Evolutionary conservation across 2,113 vertebrate species (phyloP).

Genomic region (Naja naja): DNA sequence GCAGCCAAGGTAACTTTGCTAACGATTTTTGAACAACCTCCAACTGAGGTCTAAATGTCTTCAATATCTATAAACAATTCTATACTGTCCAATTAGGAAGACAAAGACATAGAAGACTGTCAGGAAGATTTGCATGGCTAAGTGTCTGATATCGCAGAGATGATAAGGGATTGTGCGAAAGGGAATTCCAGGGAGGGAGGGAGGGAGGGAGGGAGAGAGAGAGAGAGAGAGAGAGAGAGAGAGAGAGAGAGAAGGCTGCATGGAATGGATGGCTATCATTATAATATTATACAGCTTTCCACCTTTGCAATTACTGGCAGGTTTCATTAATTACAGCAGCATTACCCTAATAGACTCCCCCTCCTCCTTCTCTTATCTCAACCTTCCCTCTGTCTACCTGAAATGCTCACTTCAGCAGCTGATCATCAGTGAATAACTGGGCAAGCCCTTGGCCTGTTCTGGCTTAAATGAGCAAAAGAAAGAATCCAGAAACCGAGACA

Average conservation of each 20-base stretch:
- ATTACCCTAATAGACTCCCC: slow-evolving; percentile 80
- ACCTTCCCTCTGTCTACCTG: slow-evolving; percentile 77
- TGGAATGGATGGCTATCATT: slow-evolving; percentile 97
- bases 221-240: slow-evolving; percentile 40
- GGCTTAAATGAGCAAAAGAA: slow-evolving; percentile 44
- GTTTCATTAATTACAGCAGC: slow-evolving; percentile 94
- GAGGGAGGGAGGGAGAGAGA: slow-evolving; percentile 40
- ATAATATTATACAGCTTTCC: slow-evolving; percentile 86
- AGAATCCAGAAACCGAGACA: slow-evolving; percentile 43
- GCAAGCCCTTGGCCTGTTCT: slow-evolving; percentile 64
- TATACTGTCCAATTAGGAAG: slow-evolving; percentile 98
- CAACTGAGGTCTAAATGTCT: slow-evolving; percentile 95
- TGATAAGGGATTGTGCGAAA: slow-evolving; percentile 77
- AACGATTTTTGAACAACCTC: slow-evolving; percentile 97
- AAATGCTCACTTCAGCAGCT: slow-evolving; percentile 73
- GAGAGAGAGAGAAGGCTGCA: slow-evolving; percentile 20
- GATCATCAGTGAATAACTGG: slow-evolving; percentile 78
- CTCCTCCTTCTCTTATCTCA: slow-evolving; percentile 73
- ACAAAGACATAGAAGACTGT: slow-evolving; percentile 96
- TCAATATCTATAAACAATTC: slow-evolving; percentile 98
- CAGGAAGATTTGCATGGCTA: slow-evolving; percentile 98
- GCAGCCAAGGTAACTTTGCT: slow-evolving; percentile 88
- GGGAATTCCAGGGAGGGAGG: slow-evolving; percentile 49
- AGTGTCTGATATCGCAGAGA: slow-evolving; percentile 91
- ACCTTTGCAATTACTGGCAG: slow-evolving; percentile 97